Conservation (phyloP, 2,888 invertebrate species). For the Apotomis betuletana region DNA sequence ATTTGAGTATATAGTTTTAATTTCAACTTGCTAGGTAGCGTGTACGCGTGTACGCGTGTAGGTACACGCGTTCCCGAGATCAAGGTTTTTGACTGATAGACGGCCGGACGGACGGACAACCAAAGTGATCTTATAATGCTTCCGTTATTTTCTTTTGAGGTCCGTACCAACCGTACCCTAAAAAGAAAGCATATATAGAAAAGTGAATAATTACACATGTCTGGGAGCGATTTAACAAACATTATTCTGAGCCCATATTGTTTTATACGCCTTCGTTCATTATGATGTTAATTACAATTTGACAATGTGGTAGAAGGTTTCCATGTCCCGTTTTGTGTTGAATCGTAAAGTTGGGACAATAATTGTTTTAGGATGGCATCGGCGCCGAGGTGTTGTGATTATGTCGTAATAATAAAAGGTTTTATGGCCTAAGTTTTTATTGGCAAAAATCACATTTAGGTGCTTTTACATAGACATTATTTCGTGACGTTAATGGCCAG, state of each 20-base stretch:
- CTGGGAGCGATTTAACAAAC: background rate
- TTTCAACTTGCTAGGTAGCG: too few species aligned
- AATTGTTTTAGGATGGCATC: constrained; percentile 11
- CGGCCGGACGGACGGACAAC: too few species aligned
- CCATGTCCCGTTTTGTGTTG: constrained; percentile 11
- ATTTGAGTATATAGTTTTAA: too few species aligned
- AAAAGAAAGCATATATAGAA: too few species aligned
- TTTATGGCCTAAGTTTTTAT: constrained; percentile 8
- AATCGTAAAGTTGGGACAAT: constrained; percentile 24
- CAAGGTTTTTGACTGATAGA: too few species aligned
- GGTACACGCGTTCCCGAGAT: too few species aligned
- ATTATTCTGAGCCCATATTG: constrained; percentile 25
- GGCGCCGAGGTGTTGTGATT: background rate
- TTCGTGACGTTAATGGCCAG: background rate
- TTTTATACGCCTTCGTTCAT: constrained; percentile 23
- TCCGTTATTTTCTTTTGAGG: too few species aligned
- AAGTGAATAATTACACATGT: too few species aligned
- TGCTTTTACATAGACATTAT: background rate
- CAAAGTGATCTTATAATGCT: too few species aligned
- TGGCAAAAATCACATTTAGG: background rate
- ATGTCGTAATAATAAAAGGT: constrained; percentile 5
- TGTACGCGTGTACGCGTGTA: too few species aligned
- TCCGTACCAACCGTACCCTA: too few species aligned
- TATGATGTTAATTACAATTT: constrained; percentile 32
- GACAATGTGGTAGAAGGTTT: constrained; percentile 18